Conservation (phyloP, 2,888 invertebrate genomes). For the Tetranychus piercei region DNA sequence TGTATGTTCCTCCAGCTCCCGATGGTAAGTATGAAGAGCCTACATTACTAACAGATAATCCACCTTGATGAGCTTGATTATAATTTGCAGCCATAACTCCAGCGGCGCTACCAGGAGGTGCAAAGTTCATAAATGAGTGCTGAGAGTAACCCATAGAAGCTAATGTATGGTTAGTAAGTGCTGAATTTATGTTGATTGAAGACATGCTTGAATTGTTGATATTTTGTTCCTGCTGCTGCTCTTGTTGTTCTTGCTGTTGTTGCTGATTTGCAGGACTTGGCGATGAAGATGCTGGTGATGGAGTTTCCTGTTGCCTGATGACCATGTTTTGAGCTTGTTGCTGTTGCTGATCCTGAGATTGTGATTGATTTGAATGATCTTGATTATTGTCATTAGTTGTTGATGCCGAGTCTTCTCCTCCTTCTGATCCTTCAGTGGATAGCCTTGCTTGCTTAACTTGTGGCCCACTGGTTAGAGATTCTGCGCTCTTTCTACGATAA, state of each 20-base stretch:
- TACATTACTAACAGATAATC: slow-evolving; percentile 7
- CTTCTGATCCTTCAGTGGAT: slow-evolving; percentile 17
- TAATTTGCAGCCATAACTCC: slow-evolving; percentile 22
- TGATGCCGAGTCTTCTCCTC: slow-evolving; percentile 11
- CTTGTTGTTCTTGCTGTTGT: slow-evolving; percentile 19
- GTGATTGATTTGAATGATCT: not conserved
- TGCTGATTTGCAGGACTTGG: slow-evolving; percentile 10
- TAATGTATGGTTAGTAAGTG: slow-evolving; percentile 21
- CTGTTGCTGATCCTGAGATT: not conserved
- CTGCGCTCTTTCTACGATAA: slow-evolving; percentile 28
- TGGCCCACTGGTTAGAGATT: slow-evolving; percentile 14
- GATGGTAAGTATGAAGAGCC: slow-evolving; percentile 24
- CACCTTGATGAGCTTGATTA: slow-evolving; percentile 23
- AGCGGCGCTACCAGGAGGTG: slow-evolving; percentile 22
- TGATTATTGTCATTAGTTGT: slow-evolving; percentile 2
- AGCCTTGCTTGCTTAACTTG: slow-evolving; percentile 17
- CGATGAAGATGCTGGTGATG: slow-evolving; percentile 18
- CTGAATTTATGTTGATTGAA: slow-evolving; percentile 22
- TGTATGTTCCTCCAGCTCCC: slow-evolving; percentile 25
- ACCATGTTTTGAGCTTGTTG: slow-evolving; percentile 10
- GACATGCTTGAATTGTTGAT: slow-evolving; percentile 7
- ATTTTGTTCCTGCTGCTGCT: slow-evolving; percentile 19
- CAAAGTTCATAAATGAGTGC: slow-evolving; percentile 26
- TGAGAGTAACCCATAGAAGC: slow-evolving; percentile 25
- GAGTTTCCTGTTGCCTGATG: slow-evolving; percentile 11